Evolutionary conservation across 2,113 vertebrate genomes (phyloP).

Genomic region (Notechis scutatus): DNA sequence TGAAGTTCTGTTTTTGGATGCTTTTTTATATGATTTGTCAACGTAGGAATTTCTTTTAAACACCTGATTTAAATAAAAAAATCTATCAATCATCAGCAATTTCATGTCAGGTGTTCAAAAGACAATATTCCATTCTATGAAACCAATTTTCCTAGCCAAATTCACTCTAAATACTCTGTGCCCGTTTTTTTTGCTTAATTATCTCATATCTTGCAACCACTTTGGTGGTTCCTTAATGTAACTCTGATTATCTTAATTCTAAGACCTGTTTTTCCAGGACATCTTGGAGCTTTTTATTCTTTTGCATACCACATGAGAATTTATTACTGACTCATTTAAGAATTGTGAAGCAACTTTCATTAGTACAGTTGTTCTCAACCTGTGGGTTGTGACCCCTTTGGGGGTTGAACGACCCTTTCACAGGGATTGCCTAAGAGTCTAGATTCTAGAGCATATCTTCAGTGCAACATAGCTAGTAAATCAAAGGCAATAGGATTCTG

Average conservation of each 20-base stretch:
- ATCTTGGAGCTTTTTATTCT: neutral
- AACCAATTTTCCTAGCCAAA: neutral
- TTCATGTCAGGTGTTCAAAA: neutral
- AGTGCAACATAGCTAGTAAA: no score
- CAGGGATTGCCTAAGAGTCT: no score
- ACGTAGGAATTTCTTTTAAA: slow-evolving; percentile 97
- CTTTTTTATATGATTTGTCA: slow-evolving; percentile 99
- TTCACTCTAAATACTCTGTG: neutral
- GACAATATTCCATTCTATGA: neutral
- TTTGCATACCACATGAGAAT: neutral
- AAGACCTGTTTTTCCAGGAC: neutral
- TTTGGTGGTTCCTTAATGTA: neutral
- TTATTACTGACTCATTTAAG: neutral
- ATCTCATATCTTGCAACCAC: neutral
- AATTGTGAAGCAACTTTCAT: neutral
- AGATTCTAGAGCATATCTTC: no score
- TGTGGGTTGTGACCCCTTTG: no score
- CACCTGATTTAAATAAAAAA: slow-evolving; percentile 90
- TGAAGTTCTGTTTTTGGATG: slow-evolving; percentile 93
- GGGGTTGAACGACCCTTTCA: no score
- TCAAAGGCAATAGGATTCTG: no score
- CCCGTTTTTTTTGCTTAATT: neutral
- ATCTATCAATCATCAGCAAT: neutral
- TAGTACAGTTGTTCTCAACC: neutral
- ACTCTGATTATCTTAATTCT: neutral